These are phyloP conservation scores for Urocynchramus pylzowi DNA, from an alignment of 2,113 vertebrate genomes.

Conservation along the genomic window DNA sequence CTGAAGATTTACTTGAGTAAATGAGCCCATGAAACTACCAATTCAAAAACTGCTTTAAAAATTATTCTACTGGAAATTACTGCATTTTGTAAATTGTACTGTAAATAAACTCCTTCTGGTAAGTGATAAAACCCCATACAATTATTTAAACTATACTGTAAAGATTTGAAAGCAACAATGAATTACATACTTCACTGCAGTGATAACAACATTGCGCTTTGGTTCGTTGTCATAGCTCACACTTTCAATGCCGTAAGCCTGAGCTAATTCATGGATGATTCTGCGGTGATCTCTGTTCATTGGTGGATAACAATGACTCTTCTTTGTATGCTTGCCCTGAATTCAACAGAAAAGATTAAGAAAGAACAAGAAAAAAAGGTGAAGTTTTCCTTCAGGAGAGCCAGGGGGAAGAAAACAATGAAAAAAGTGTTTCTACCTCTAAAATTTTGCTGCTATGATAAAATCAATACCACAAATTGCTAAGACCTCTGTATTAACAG, in stretches of 20 bases:
- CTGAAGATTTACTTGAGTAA: not conserved
- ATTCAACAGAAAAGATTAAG: not conserved
- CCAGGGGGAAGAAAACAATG: not conserved
- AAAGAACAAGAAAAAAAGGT: not conserved
- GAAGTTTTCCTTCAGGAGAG: not conserved
- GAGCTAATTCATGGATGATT: conserved; percentile 93
- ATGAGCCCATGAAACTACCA: not conserved
- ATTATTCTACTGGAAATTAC: not conserved
- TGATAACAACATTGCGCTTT: conserved; percentile 93
- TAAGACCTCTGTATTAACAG: not conserved
- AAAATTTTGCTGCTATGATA: not conserved
- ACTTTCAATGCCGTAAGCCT: conserved; percentile 89
- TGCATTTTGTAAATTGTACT: not conserved
- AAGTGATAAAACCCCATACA: not conserved
- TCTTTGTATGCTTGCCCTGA: conserved; percentile 88
- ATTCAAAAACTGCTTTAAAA: not conserved
- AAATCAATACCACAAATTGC: not conserved
- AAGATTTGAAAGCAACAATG: not conserved
- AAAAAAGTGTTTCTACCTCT: not conserved
- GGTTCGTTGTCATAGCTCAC: conserved; percentile 97
- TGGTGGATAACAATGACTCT: conserved; percentile 91
- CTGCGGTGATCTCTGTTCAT: conserved; percentile 96
- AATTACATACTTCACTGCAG: conserved; percentile 83
- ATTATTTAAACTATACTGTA: not conserved
- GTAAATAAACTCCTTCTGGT: not conserved